phyloP scores from a whole-genome alignment of 2,797 vertebrate species.

The Syngnathus rostellatus region DNA sequence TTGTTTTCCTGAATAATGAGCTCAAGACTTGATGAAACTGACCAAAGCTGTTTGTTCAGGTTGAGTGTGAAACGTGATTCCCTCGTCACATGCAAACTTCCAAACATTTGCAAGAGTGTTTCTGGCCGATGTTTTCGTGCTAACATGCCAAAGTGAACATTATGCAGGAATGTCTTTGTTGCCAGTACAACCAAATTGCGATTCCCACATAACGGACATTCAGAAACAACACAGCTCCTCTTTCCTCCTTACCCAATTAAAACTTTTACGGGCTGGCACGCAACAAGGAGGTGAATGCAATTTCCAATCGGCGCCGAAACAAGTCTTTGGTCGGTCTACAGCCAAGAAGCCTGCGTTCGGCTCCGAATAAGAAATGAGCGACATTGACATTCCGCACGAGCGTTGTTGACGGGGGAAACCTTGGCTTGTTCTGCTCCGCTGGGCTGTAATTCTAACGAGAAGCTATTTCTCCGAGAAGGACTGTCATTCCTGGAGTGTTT shows the following conservation, averaged over 20 bases:
- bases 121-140: background rate
- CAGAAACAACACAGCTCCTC: conserved; percentile 7
- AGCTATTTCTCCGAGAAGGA: conserved; percentile 39
- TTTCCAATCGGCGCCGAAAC: conserved; percentile 70
- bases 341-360: conserved; percentile 52
- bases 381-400: conserved; percentile 50
- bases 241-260: conserved; percentile 65
- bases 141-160: conserved; percentile 43
- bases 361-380: conserved; percentile 46
- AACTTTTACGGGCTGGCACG: conserved; percentile 42
- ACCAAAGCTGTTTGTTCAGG: conserved; percentile 2
- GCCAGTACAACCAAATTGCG: conserved; percentile 58
- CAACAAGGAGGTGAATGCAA: conserved; percentile 43
- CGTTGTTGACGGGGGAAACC: conserved; percentile 43
- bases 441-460: conserved; percentile 53
- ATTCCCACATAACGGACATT: conserved; percentile 43
- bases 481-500: conserved; percentile 51
- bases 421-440: conserved; percentile 33
- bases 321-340: conserved; percentile 11
- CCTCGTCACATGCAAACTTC: background rate
- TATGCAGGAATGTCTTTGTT: conserved; percentile 69
- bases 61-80: background rate
- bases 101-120: conserved; percentile 2
- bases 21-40: background rate
- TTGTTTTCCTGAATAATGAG: background rate